Evolutionary conservation across 2,888 invertebrate species (phyloP).

Genomic region (Hermaeophaga mercurialis): DNA sequence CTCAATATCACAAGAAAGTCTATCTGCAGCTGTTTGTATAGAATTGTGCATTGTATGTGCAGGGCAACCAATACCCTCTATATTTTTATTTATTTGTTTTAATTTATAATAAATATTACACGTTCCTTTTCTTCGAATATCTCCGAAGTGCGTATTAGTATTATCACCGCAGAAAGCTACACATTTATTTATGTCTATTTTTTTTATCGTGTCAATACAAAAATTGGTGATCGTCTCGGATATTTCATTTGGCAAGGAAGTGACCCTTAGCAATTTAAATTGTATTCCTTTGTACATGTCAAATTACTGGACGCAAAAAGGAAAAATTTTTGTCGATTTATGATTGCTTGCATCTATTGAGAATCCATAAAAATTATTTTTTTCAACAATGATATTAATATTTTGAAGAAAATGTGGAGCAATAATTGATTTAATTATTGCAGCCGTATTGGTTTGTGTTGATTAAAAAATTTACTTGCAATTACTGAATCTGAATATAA

Average conservation of each 20-base stretch:
- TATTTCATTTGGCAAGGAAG: neutral
- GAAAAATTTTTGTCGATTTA: neutral
- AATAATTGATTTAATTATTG: too few relatives aligned
- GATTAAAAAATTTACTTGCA: too few relatives aligned
- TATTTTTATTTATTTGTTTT: neutral
- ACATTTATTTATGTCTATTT: neutral
- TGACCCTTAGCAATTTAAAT: neutral
- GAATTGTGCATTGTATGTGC: neutral
- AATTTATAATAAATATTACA: neutral
- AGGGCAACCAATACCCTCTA: neutral
- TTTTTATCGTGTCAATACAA: neutral
- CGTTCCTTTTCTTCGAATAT: neutral
- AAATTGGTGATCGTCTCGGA: neutral
- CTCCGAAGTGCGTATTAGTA: neutral
- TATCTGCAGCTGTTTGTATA: neutral
- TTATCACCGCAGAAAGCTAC: neutral
- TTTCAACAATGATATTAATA: too few relatives aligned
- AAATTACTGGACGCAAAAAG: neutral
- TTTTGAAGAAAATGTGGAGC: too few relatives aligned
- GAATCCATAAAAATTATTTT: neutral
- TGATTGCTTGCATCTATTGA: neutral
- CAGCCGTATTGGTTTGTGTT: too few relatives aligned
- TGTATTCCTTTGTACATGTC: neutral
- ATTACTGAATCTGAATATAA: too few relatives aligned
- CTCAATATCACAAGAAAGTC: neutral